These are phyloP conservation scores for Hirudo medicinalis DNA, from an alignment of 1,140 invertebrate species.

Conservation along the genomic window DNA sequence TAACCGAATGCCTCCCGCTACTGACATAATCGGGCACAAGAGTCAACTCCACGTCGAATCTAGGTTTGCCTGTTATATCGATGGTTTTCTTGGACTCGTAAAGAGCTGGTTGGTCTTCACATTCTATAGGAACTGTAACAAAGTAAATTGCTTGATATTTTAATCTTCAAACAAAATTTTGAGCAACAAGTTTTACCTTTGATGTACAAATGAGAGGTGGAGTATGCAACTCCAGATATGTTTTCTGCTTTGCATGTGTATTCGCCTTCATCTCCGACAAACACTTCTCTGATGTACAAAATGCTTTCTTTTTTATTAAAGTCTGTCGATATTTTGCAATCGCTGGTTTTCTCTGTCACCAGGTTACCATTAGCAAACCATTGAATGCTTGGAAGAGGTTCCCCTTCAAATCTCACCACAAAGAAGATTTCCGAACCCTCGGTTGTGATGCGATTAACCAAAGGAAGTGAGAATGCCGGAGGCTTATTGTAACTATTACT, in stretches of 20 bases:
- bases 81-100: too few relatives aligned
- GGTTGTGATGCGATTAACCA: slow-evolving; percentile 3
- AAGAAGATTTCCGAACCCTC: slow-evolving; percentile 41
- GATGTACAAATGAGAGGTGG: slow-evolving; percentile 22
- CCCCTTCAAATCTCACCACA: slow-evolving; percentile 71
- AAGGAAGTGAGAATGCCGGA: not conserved
- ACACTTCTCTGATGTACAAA: slow-evolving; percentile 56
- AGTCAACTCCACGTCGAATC: not conserved
- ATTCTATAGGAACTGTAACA: too few relatives aligned
- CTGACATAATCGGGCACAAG: not conserved
- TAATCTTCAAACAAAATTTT: not conserved
- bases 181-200: slow-evolving; percentile 13
- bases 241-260: slow-evolving; percentile 81
- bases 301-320: slow-evolving; percentile 8
- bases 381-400: slow-evolving; percentile 72
- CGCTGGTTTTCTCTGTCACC: slow-evolving; percentile 29
- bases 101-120: too few relatives aligned
- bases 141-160: too few relatives aligned
- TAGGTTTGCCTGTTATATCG: not conserved
- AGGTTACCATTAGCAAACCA: slow-evolving; percentile 51
- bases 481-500: not conserved
- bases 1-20: too few relatives aligned
- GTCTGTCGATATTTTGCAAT: slow-evolving; percentile 36
- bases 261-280: slow-evolving; percentile 78
- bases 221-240: slow-evolving; percentile 57